phyloP scores from a whole-genome alignment of 1,140 invertebrate species.

The Thaumetopoea pityocampa region DNA sequence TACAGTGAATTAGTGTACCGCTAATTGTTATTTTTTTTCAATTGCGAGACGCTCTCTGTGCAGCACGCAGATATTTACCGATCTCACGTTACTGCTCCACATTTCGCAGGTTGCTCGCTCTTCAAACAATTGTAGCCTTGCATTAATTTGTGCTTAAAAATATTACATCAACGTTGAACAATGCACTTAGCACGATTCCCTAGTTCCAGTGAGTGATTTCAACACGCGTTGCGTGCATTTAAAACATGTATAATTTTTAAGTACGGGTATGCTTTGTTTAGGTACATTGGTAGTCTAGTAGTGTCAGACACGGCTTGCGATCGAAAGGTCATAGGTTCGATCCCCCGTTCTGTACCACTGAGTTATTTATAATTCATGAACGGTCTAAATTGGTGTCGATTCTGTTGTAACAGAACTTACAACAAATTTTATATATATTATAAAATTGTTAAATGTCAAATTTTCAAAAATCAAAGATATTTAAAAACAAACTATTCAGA shows the following conservation, averaged over 20 bases:
- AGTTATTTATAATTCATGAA: too few relatives aligned
- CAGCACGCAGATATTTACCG: conserved; percentile 21
- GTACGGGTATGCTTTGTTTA: too few relatives aligned
- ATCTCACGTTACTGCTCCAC: conserved; percentile 27
- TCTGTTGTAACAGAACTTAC: too few relatives aligned
- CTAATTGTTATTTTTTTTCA: conserved; percentile 17
- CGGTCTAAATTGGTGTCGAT: too few relatives aligned
- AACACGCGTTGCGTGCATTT: conserved; percentile 8
- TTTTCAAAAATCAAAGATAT: too few relatives aligned
- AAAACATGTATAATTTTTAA: conserved; percentile 1
- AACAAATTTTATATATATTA: too few relatives aligned
- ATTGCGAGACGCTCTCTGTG: conserved; percentile 5
- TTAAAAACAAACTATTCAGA: too few relatives aligned
- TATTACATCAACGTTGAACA: conserved; percentile 19
- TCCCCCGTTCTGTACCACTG: too few relatives aligned
- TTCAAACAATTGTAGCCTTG: conserved; percentile 27
- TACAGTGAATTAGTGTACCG: neutral
- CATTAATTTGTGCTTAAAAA: conserved; percentile 20
- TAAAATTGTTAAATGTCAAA: too few relatives aligned
- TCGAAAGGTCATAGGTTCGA: too few relatives aligned
- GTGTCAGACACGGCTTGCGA: too few relatives aligned
- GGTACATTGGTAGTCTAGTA: too few relatives aligned
- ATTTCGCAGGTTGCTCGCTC: conserved; percentile 20
- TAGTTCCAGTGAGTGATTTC: conserved; percentile 12
- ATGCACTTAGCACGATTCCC: conserved; percentile 21